Base-by-base conservation (phyloP, 1,140 invertebrate genomes). In the Lithobius niger region DNA sequence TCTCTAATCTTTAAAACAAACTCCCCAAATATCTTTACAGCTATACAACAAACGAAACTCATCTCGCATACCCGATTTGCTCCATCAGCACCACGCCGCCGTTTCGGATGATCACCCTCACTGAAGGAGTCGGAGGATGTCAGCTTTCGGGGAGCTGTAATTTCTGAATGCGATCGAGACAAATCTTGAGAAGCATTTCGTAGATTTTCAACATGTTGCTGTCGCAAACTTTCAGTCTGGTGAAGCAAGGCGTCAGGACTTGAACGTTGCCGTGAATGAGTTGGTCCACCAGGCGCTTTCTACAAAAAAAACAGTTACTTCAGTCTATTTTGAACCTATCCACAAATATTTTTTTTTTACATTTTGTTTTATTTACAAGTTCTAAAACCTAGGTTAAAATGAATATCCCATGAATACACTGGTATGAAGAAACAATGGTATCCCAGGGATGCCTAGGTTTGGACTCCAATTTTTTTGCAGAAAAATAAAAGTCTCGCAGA, bases 251-350 rank as follows among this genome's bases (percentile, higher is more conserved):
- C 55, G 44, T 62, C 61, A n/a, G 61, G 61, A 55, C 58, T 62
- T n/a, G 61, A 62, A 21, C 61, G 55, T 27, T 62, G 61, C 2
- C 61, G 54, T 16, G 60, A 62, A 57, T 62, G 61, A 6, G 58
- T 61, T 3, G 48, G 48, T 27, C 48, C 48, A 6, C 48, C 27
- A 27, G 22, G 24, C 31, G 31, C 10, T 18, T 40, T 40, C 31
- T 40, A 40, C 10, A 40, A 40, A 40, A 40, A 40, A 40, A 10
- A 40, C 10, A 40, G n/a, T n/a, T n/a, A n/a, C n/a, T n/a, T n/a
- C n/a, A n/a, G n/a, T n/a, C n/a, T n/a, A n/a, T n/a, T n/a, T n/a
- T n/a, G n/a, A n/a, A n/a, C n/a, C n/a, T n/a, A n/a, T n/a, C n/a
- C n/a, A n/a, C n/a, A n/a, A n/a, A n/a, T n/a, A n/a, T n/a, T n/a